Conservation (phyloP, 1,140 invertebrate species). For the Halesus radiatus region DNA sequence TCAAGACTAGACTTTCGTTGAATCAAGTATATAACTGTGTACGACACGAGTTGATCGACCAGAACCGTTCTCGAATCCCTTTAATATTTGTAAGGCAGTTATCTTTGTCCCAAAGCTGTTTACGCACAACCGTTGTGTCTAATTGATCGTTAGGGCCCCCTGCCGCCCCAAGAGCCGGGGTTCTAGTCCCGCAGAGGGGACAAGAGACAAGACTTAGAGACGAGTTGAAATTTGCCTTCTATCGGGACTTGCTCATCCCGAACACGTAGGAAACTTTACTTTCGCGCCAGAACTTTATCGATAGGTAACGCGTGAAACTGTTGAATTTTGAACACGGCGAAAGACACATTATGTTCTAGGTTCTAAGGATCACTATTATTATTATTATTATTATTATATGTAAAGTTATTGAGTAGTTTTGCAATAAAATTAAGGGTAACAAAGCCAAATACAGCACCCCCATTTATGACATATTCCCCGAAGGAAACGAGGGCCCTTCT, state of each 20-base stretch:
- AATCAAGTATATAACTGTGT: not conserved
- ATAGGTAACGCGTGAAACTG: not conserved
- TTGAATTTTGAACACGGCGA: too few species aligned
- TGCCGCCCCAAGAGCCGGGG: not conserved
- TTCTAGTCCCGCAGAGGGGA: not conserved
- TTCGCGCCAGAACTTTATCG: not conserved
- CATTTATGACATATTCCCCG: too few species aligned
- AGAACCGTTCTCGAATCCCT: not conserved
- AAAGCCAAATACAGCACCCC: too few species aligned
- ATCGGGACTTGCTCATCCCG: not conserved
- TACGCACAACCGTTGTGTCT: slow-evolving; percentile 36
- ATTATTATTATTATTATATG: too few species aligned
- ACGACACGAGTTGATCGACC: not conserved
- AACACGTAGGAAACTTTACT: not conserved
- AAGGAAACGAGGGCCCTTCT: too few species aligned
- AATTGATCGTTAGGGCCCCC: slow-evolving; percentile 30
- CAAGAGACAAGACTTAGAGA: not conserved
- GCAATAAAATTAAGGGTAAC: too few species aligned
- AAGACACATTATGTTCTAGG: too few species aligned
- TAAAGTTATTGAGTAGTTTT: too few species aligned
- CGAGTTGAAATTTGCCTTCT: not conserved
- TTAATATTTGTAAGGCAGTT: slow-evolving; percentile 27
- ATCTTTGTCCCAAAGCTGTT: slow-evolving; percentile 32
- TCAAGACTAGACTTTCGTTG: not conserved
- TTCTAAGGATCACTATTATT: too few species aligned